Percentiles rank a stretch among this genome's conserved stretches.
These are phyloP conservation scores for Bujurquina vittata DNA, from an alignment of 2,113 vertebrate genomes.

Conservation along the genomic window DNA sequence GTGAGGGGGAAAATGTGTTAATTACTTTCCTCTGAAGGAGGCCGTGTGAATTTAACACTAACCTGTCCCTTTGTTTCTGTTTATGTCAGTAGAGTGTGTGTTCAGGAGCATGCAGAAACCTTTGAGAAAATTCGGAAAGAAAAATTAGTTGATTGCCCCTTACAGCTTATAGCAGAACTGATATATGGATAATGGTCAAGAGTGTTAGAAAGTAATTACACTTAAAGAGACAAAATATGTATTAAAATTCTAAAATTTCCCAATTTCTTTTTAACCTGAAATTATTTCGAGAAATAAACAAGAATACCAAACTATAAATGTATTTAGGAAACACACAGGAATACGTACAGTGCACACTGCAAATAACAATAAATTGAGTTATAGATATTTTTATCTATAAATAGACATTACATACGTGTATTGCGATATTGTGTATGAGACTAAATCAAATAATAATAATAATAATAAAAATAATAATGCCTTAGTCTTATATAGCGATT, in stretches of 20 bases:
- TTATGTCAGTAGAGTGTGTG: neutral
- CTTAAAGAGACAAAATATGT: too few relatives aligned
- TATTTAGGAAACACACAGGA: too few relatives aligned
- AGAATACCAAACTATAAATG: too few relatives aligned
- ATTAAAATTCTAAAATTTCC: neutral
- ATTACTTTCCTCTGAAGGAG: slow-evolving; percentile 44
- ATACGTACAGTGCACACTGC: too few relatives aligned
- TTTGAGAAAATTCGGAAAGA: neutral
- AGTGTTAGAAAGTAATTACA: neutral
- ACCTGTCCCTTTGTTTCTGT: neutral
- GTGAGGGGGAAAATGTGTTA: slow-evolving; percentile 29
- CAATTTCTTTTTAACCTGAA: neutral
- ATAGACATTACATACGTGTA: neutral
- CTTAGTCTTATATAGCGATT: too few relatives aligned
- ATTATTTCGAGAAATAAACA: too few relatives aligned
- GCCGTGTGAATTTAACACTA: neutral
- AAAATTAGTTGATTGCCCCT: rapidly evolving
- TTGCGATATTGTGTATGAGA: too few relatives aligned
- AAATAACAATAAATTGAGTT: too few relatives aligned
- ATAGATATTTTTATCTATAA: neutral
- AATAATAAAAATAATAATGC: too few relatives aligned
- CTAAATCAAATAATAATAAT: neutral
- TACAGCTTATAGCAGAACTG: neutral
- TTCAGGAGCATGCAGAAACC: neutral
- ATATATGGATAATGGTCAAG: neutral